phyloP scores from a whole-genome alignment of 2,113 vertebrate species.

The Prietella phreatophila region DNA sequence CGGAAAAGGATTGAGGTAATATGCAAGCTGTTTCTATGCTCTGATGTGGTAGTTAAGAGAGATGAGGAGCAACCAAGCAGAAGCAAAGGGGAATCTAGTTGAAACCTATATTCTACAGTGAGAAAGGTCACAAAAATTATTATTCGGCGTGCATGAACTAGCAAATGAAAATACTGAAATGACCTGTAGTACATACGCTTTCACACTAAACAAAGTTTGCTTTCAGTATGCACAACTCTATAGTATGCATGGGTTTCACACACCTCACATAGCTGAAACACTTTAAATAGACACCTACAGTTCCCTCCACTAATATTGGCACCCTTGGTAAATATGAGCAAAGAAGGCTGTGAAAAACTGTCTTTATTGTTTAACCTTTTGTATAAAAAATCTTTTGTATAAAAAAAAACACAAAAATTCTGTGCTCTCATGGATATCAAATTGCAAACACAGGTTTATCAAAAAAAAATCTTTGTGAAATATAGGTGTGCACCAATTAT shows the following conservation, averaged over 20 bases:
- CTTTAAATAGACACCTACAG: neutral
- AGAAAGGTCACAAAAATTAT: neutral
- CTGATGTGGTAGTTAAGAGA: neutral
- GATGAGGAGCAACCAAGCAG: neutral
- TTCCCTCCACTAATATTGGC: no score
- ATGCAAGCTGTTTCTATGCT: neutral
- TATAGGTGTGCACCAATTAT: no score
- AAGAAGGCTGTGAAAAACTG: no score
- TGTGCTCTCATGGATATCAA: no score
- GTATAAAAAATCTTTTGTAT: no score
- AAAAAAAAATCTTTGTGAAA: no score
- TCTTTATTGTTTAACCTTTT: no score
- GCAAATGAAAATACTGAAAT: neutral
- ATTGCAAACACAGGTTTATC: no score
- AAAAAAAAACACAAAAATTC: no score
- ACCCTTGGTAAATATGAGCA: no score
- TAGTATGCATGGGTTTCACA: neutral
- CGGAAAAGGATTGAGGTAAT: neutral
- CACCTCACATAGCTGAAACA: neutral
- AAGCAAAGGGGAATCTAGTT: neutral
- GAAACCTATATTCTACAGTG: neutral
- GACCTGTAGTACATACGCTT: neutral
- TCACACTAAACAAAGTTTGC: neutral
- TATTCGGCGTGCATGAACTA: neutral
- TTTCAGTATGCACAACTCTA: neutral